Conservation (phyloP, 1,140 invertebrate species). For the Calliopsis andreniformis region DNA sequence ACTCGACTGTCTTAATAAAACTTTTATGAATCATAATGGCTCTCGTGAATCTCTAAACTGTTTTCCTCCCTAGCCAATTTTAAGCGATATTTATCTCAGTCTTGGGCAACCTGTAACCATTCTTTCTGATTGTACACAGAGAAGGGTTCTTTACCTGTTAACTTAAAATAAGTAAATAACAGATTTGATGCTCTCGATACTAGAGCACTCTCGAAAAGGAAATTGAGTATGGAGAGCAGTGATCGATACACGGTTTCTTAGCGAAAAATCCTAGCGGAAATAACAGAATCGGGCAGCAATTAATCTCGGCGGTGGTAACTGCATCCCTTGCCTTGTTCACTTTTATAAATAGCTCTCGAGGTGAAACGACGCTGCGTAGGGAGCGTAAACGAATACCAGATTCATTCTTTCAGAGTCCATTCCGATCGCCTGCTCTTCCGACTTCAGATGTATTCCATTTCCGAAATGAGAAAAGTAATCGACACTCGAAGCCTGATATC, state of each 20-base stretch:
- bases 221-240: background rate
- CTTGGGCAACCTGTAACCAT: no score
- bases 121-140: no score
- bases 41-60: background rate
- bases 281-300: slow-evolving; percentile 12
- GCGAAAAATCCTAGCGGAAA: background rate
- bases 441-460: slow-evolving; percentile 29
- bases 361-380: slow-evolving; percentile 20
- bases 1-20: background rate
- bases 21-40: no score
- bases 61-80: background rate
- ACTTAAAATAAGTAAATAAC: background rate
- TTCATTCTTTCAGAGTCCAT: slow-evolving; percentile 13
- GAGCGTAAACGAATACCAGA: background rate
- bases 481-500: slow-evolving; percentile 1
- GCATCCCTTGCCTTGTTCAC: slow-evolving; percentile 34
- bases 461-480: slow-evolving; percentile 29
- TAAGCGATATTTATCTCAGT: no score
- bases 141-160: background rate
- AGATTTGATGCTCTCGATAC: no score
- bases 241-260: background rate
- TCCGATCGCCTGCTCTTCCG: slow-evolving; percentile 26
- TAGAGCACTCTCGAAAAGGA: background rate
- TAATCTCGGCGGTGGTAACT: slow-evolving; percentile 30
- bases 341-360: slow-evolving; percentile 26